These are phyloP conservation scores for Galemys pyrenaicus DNA, from an alignment of 2,113 vertebrate genomes.

Conservation along the genomic window DNA sequence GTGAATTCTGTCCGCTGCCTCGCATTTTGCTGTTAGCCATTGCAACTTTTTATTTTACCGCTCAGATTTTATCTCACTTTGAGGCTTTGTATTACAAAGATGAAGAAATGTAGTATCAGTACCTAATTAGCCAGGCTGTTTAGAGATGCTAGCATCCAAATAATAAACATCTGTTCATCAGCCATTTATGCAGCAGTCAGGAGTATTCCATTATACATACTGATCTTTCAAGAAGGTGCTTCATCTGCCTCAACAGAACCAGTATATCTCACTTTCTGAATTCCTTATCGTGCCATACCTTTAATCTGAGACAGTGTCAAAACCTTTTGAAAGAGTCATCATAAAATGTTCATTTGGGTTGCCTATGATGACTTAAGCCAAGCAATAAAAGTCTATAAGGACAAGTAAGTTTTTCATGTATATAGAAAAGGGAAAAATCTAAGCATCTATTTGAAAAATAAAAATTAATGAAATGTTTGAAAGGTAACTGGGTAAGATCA, in stretches of 20 bases:
- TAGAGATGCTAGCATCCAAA: neutral
- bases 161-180: neutral
- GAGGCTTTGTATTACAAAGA: neutral
- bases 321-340: neutral
- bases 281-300: neutral
- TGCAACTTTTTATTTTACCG: neutral
- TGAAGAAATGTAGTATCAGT: neutral
- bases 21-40: neutral
- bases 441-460: conserved; percentile 11
- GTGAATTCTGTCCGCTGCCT: neutral
- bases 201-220: neutral
- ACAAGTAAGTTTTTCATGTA: neutral
- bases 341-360: neutral
- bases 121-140: neutral
- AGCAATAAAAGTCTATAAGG: neutral
- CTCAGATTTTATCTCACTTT: neutral
- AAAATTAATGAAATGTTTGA: conserved; percentile 2
- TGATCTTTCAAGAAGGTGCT: neutral
- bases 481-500: neutral
- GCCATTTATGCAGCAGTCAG: neutral
- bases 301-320: neutral
- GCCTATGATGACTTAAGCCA: neutral
- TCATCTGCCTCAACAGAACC: neutral
- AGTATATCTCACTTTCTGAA: neutral
- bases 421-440: neutral